phyloP scores from a whole-genome alignment of 2,888 invertebrate species.

The Drosophila formosana region DNA sequence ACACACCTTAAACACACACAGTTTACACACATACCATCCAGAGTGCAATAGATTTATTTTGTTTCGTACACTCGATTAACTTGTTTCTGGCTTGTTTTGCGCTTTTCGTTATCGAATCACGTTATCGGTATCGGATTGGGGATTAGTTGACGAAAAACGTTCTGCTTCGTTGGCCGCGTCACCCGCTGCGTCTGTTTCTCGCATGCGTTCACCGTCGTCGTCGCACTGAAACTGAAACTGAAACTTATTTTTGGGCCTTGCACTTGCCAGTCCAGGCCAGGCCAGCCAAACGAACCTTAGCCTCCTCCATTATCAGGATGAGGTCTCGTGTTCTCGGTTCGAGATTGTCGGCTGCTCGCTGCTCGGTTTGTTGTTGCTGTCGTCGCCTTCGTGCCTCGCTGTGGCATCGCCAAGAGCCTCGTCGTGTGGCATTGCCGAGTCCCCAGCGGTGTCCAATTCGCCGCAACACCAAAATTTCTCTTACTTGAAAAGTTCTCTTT shows the following conservation, averaged over 20 bases:
- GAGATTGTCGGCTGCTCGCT: constrained; percentile 9
- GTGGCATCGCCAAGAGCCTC: not conserved
- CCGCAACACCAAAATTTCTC: constrained; percentile 30
- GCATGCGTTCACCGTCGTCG: constrained; percentile 68
- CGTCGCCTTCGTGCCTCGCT: constrained; percentile 19
- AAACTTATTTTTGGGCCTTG: constrained; percentile 66
- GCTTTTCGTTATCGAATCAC: constrained; percentile 23
- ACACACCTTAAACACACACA: constrained; percentile 31
- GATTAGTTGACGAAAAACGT: constrained; percentile 11
- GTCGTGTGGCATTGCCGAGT: constrained; percentile 37
- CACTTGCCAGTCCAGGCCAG: constrained; percentile 50
- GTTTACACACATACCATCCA: constrained; percentile 7
- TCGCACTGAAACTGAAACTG: constrained; percentile 77
- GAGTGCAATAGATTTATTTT: constrained; percentile 36
- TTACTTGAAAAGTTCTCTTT: constrained; percentile 4
- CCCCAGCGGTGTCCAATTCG: constrained; percentile 36
- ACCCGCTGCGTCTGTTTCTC: constrained; percentile 40
- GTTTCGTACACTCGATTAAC: constrained; percentile 38
- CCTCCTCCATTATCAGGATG: constrained; percentile 55
- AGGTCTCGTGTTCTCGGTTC: constrained; percentile 38
- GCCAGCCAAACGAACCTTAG: constrained; percentile 36
- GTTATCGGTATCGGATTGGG: constrained; percentile 24
- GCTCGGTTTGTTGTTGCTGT: constrained; percentile 30
- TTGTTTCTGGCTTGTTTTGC: constrained; percentile 27
- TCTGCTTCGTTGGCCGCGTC: constrained; percentile 23